Conservation (phyloP, 1,140 invertebrate genomes). For the Drosophila micromelanica region DNA sequence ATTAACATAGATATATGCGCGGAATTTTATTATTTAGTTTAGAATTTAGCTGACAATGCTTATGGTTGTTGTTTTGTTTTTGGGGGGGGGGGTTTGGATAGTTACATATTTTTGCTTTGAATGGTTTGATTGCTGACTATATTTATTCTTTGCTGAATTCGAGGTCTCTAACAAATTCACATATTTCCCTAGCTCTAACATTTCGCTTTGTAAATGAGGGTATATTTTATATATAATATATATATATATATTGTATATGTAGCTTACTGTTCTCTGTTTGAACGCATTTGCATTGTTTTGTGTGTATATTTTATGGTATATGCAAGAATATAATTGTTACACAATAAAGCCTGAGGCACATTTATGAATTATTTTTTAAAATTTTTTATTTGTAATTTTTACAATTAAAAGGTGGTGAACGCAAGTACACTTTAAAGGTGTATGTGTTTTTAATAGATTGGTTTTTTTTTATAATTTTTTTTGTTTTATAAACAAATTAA, state of each 20-base stretch:
- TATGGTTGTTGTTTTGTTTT: slow-evolving; percentile 3
- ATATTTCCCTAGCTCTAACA: slow-evolving; percentile 60
- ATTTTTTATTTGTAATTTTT: slow-evolving; percentile 23
- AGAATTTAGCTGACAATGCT: slow-evolving; percentile 31
- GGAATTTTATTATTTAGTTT: slow-evolving; percentile 32
- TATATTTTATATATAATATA: slow-evolving; percentile 63
- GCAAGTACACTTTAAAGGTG: slow-evolving; percentile 24
- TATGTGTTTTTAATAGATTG: not conserved
- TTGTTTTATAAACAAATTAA: slow-evolving; percentile 77
- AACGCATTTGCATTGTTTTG: slow-evolving; percentile 63
- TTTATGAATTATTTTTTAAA: slow-evolving; percentile 60
- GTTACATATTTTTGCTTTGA: slow-evolving; percentile 2
- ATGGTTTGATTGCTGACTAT: slow-evolving; percentile 42
- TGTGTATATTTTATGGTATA: slow-evolving; percentile 55
- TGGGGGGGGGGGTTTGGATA: slow-evolving; percentile 5
- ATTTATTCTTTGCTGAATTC: slow-evolving; percentile 41
- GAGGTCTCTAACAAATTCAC: slow-evolving; percentile 58
- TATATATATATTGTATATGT: slow-evolving; percentile 64
- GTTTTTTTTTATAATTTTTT: slow-evolving; percentile 38
- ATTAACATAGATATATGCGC: slow-evolving; percentile 29
- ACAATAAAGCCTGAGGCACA: slow-evolving; percentile 83
- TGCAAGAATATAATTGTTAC: slow-evolving; percentile 71
- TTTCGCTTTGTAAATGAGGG: slow-evolving; percentile 73
- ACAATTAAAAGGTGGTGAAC: slow-evolving; percentile 35
- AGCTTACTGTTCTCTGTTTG: slow-evolving; percentile 40